Percentiles rank a stretch among this genome's conserved stretches.
These are phyloP conservation scores for Eupithecia subumbrata DNA, from an alignment of 2,888 invertebrate species.

Conservation along the genomic window DNA sequence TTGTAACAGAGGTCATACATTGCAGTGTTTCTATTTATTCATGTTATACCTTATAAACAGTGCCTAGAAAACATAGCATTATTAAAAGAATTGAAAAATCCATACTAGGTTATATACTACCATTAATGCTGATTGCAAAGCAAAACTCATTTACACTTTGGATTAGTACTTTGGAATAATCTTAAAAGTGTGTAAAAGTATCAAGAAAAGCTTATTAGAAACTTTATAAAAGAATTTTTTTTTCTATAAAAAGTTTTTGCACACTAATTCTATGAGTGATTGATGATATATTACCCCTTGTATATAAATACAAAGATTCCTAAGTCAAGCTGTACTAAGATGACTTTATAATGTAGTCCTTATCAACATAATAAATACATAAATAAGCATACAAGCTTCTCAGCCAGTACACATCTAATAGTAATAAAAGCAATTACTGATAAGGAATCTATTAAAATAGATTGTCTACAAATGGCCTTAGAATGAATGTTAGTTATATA, in stretches of 20 bases:
- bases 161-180: not conserved
- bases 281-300: not conserved
- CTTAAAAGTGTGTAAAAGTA: not conserved
- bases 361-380: conserved; percentile 24
- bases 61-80: not conserved
- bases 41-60: not conserved
- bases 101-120: not conserved
- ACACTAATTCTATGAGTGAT: not conserved
- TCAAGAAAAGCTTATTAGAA: not conserved
- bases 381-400: conserved; percentile 23
- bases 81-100: not conserved
- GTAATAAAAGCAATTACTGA: conserved; percentile 34
- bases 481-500: conserved; percentile 10
- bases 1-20: conserved; percentile 24
- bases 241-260: not conserved
- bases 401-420: conserved; percentile 25
- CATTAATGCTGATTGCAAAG: not conserved
- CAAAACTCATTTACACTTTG: not conserved
- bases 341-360: not conserved
- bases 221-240: not conserved
- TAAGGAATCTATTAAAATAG: conserved; percentile 29
- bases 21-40: conserved; percentile 19
- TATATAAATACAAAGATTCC: conserved; percentile 19
- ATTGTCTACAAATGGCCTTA: conserved; percentile 32
- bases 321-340: conserved; percentile 23